Evolutionary conservation across 2,113 vertebrate species (phyloP).

Genomic region (Centropristis striata): DNA sequence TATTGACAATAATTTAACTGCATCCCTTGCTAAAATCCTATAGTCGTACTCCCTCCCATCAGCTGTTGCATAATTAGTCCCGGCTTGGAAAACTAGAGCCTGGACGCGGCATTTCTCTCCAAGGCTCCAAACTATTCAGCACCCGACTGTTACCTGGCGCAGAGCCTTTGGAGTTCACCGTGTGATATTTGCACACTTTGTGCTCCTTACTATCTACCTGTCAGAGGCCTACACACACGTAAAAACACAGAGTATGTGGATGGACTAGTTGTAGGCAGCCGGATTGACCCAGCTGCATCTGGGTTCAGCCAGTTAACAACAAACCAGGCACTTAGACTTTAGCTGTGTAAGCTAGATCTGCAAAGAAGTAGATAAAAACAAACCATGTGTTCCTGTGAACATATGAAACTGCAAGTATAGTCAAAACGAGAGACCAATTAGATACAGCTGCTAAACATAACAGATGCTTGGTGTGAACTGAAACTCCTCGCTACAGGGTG

Average conservation of each 20-base stretch:
- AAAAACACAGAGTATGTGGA: slow-evolving; percentile 14
- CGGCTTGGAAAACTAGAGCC: slow-evolving; percentile 57
- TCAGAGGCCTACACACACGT: background rate
- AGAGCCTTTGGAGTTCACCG: slow-evolving; percentile 54
- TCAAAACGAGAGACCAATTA: background rate
- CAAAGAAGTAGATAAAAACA: background rate
- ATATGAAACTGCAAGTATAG: background rate
- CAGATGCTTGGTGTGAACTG: slow-evolving; percentile 4
- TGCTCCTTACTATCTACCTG: slow-evolving; percentile 15
- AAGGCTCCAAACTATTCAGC: slow-evolving; percentile 61
- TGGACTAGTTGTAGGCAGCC: slow-evolving; percentile 17
- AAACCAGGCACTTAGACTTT: background rate
- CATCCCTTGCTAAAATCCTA: slow-evolving; percentile 13
- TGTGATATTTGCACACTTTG: slow-evolving; percentile 70
- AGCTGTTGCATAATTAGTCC: slow-evolving; percentile 54
- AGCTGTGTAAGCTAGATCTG: background rate
- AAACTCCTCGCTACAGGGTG: slow-evolving; percentile 13
- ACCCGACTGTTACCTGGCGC: slow-evolving; percentile 50
- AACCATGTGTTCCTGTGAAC: background rate
- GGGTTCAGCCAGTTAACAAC: slow-evolving; percentile 25
- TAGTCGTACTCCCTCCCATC: background rate
- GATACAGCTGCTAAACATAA: background rate
- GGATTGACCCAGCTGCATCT: slow-evolving; percentile 27
- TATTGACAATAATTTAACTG: slow-evolving; percentile 15
- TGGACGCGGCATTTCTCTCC: slow-evolving; percentile 74